These are phyloP conservation scores for Folsomia manolachei DNA, from an alignment of 2,888 invertebrate genomes.

Conservation along the genomic window DNA sequence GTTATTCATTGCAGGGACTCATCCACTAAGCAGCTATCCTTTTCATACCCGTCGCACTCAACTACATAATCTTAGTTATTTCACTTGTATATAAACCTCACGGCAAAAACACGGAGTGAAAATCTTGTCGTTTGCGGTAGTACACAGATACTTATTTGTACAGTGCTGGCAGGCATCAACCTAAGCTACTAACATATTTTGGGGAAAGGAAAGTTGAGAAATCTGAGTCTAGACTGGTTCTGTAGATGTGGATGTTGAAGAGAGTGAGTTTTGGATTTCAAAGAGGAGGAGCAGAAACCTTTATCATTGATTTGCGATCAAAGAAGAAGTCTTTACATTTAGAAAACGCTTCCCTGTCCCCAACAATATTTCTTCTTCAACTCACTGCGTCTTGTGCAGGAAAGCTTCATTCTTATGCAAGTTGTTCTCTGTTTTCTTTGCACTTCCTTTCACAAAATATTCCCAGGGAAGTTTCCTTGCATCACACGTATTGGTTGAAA, in stretches of 20 bases:
- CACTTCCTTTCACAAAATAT: background rate
- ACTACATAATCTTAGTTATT: too few species aligned
- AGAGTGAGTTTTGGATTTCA: slow-evolving; percentile 4
- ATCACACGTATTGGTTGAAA: too few species aligned
- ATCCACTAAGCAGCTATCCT: too few species aligned
- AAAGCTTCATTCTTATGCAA: slow-evolving; percentile 2
- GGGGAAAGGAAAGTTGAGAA: background rate
- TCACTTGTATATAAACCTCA: too few species aligned
- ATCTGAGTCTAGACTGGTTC: background rate
- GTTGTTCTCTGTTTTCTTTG: slow-evolving; percentile 13
- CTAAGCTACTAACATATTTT: too few species aligned
- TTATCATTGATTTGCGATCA: slow-evolving; percentile 47
- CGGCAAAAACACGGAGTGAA: background rate
- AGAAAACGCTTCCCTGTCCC: slow-evolving; percentile 27
- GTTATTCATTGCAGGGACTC: too few species aligned
- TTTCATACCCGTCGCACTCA: too few species aligned
- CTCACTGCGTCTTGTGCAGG: slow-evolving; percentile 22
- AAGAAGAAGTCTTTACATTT: slow-evolving; percentile 29
- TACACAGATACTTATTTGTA: too few species aligned
- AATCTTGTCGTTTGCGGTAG: too few species aligned
- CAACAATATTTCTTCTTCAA: slow-evolving; percentile 42
- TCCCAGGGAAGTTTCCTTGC: too few species aligned
- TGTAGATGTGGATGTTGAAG: background rate
- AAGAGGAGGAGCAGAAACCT: slow-evolving; percentile 19
- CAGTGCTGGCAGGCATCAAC: background rate